Conservation (phyloP, 2,888 invertebrate genomes). For the Auanema sp. region DNA sequence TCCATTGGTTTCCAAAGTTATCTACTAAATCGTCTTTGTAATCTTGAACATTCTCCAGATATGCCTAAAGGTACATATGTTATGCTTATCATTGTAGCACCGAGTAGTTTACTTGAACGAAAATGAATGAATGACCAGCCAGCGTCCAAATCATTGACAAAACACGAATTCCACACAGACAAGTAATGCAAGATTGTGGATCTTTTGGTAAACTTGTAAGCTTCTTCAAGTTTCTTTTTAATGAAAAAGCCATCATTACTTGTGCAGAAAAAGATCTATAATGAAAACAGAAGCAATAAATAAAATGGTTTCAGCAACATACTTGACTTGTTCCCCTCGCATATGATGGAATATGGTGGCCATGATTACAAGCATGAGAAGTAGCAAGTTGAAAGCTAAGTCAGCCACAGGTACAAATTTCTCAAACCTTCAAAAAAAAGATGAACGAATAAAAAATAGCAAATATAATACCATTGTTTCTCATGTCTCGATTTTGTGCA, state of each 20-base stretch:
- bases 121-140: slow-evolving; percentile 63
- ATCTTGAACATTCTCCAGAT: slow-evolving; percentile 60
- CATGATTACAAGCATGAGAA: slow-evolving; percentile 50
- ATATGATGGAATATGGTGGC: slow-evolving; percentile 60
- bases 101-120: slow-evolving; percentile 43
- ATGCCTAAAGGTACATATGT: slow-evolving; percentile 35
- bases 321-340: slow-evolving; percentile 55
- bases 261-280: slow-evolving; percentile 51
- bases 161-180: slow-evolving; percentile 60
- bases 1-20: slow-evolving; percentile 61
- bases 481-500: slow-evolving; percentile 58
- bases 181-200: slow-evolving; percentile 60
- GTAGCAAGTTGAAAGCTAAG: slow-evolving; percentile 55
- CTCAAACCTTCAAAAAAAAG: slow-evolving; percentile 37
- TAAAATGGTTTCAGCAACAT: slow-evolving; percentile 1
- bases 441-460: neutral
- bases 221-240: slow-evolving; percentile 52
- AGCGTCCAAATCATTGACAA: slow-evolving; percentile 63
- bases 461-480: slow-evolving; percentile 51
- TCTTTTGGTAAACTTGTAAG: slow-evolving; percentile 60
- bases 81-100: neutral
- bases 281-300: slow-evolving; percentile 11
- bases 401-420: slow-evolving; percentile 56
- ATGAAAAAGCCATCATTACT: slow-evolving; percentile 58
- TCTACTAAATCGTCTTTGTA: slow-evolving; percentile 59